Evolutionary conservation across 2,888 invertebrate species (phyloP), one percentile per base, ranked within the genome.

Genomic region (Conops quadrifasciatus): DNA sequence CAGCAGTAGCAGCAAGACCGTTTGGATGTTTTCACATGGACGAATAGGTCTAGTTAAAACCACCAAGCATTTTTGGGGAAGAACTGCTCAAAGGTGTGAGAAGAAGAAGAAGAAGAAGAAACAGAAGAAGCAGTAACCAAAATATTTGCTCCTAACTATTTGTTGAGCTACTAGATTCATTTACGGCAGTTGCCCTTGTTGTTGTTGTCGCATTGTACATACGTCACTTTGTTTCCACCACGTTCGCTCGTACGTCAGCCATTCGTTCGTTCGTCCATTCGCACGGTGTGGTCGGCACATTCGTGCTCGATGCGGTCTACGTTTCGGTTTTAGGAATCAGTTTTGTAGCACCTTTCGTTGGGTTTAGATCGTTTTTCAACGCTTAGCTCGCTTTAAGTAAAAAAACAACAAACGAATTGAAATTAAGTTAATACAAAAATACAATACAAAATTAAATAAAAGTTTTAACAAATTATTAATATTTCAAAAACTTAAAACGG

Each of bases 301-400:
- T 60, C 19, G 49, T 60, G 67, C 60, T 67, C 64, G 70, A 36
- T 58, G 21, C 47, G 60, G 30, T 62, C 68, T 56, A 19, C 62
- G 64, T 56, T 69, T 69, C 26, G 53, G 21, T 51, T 67, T 74
- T 74, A 77, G 74, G 71, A 71, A 76, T 81, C 77, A 84, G 84
- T 84, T 81, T 81, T 78, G 78, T 78, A 80, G 80, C 79, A 81
- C 79, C 83, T 79, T 80, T 81, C 82, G 83, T 82, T 82, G 82
- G 78, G 79, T 81, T 76, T 71, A 82, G 82, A 81, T 79, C 83
- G 83, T 76, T 76, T 71, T 36, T 56, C 15, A 47, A 24, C 59
- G 49, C 51, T 72, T 30, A 65, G 65, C 36, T 51, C 65, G 65
- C 65, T 65, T 70, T 36, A 68, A 66, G 47, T 43, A 67, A 73